phyloP scores from a whole-genome alignment of 2,888 invertebrate species.

The Tetheella fluctuosa region DNA sequence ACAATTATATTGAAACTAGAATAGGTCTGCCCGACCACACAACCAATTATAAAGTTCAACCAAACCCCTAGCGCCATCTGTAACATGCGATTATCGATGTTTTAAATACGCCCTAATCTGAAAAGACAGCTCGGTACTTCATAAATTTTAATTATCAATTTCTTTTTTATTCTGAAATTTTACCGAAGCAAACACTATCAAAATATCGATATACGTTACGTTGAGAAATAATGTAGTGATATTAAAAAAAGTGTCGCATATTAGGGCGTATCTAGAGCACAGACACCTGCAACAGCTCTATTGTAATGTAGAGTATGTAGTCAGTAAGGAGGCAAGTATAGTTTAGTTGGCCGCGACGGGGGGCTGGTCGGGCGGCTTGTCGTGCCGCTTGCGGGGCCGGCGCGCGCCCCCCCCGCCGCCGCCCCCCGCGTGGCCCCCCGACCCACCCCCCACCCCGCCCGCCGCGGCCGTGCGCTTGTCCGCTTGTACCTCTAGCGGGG shows the following conservation, averaged over 20 bases:
- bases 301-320: background rate
- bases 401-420: conserved; percentile 77
- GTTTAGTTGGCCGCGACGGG: conserved; percentile 48
- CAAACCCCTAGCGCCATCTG: conserved; percentile 2
- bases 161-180: no score
- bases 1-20: background rate
- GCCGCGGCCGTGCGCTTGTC: conserved; percentile 85
- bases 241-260: no score
- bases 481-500: conserved; percentile 82
- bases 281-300: background rate
- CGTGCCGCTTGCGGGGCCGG: conserved; percentile 66
- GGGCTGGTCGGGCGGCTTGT: conserved; percentile 53
- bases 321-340: background rate
- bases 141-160: no score
- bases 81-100: background rate
- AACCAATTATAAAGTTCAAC: background rate
- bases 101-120: background rate
- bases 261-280: background rate
- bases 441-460: conserved; percentile 78
- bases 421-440: conserved; percentile 67
- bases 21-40: background rate
- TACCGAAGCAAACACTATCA: no score
- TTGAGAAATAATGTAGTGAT: no score
- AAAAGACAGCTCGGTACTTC: background rate
- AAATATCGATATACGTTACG: no score